These are phyloP conservation scores for Rhopalosiphum maidis DNA, from an alignment of 1,140 invertebrate genomes.

Conservation along the genomic window DNA sequence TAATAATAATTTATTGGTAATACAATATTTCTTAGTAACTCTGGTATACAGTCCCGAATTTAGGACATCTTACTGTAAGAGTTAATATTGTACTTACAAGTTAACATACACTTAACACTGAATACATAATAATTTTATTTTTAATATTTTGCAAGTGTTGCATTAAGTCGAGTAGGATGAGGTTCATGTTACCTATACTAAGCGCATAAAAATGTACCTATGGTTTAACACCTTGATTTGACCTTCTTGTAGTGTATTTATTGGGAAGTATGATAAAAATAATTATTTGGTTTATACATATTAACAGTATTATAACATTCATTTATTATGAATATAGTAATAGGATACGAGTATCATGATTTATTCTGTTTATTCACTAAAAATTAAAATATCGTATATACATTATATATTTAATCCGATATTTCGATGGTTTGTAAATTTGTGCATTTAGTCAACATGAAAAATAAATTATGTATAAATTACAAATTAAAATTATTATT, in stretches of 20 bases:
- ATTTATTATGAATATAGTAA: too few relatives aligned
- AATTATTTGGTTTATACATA: neutral
- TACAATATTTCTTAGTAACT: neutral
- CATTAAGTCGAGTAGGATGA: neutral
- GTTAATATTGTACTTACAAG: neutral
- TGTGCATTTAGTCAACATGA: neutral
- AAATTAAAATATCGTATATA: neutral
- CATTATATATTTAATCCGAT: neutral
- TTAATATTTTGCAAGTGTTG: neutral
- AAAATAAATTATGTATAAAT: constrained; percentile 8
- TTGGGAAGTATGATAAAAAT: neutral
- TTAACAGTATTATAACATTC: neutral
- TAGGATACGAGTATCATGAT: neutral
- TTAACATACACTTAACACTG: too few relatives aligned
- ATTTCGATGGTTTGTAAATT: neutral
- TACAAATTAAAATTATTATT: neutral
- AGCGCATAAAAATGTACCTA: neutral
- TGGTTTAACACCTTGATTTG: neutral
- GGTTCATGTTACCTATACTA: neutral
- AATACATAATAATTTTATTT: neutral
- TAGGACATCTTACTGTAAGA: neutral
- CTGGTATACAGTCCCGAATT: neutral
- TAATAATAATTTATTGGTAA: neutral
- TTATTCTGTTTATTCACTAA: neutral
- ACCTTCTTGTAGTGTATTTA: constrained; percentile 15